Percentiles rank a stretch among this genome's conserved stretches.
phyloP scores from a whole-genome alignment of 2,797 vertebrate species.

The Chanos chanos region DNA sequence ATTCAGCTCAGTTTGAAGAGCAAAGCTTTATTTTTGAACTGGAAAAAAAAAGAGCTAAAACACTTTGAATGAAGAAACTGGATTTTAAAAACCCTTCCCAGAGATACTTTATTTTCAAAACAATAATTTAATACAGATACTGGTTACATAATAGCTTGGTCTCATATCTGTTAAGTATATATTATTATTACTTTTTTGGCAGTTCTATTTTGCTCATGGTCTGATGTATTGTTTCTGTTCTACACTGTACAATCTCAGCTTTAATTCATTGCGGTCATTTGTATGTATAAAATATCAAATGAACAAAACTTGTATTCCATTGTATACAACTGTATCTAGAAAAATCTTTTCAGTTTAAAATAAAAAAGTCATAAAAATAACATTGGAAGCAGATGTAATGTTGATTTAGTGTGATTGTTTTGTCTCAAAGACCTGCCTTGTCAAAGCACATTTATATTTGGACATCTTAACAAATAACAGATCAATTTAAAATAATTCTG shows the following conservation, averaged over 20 bases:
- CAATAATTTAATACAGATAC: slow-evolving; percentile 21
- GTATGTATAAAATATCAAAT: slow-evolving; percentile 78
- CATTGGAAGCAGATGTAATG: too few relatives aligned
- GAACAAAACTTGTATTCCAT: slow-evolving; percentile 70
- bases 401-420: neutral
- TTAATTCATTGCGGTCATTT: slow-evolving; percentile 71
- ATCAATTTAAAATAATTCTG: too few relatives aligned
- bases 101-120: slow-evolving; percentile 24
- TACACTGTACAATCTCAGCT: slow-evolving; percentile 73
- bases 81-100: slow-evolving; percentile 11
- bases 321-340: slow-evolving; percentile 66
- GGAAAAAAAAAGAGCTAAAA: neutral
- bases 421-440: too few relatives aligned
- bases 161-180: slow-evolving; percentile 48
- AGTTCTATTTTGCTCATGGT: slow-evolving; percentile 12
- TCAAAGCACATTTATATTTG: too few relatives aligned
- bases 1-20: too few relatives aligned
- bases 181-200: slow-evolving; percentile 9
- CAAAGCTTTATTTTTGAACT: too few relatives aligned
- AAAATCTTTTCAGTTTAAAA: slow-evolving; percentile 77
- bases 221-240: slow-evolving; percentile 53
- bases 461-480: too few relatives aligned
- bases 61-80: slow-evolving; percentile 12
- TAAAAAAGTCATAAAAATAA: slow-evolving; percentile 77
- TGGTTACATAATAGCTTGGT: slow-evolving; percentile 49